Percentiles rank a stretch among this genome's conserved stretches.
Evolutionary conservation across 1,140 invertebrate genomes (phyloP).

Genomic region (Periplaneta americana): DNA sequence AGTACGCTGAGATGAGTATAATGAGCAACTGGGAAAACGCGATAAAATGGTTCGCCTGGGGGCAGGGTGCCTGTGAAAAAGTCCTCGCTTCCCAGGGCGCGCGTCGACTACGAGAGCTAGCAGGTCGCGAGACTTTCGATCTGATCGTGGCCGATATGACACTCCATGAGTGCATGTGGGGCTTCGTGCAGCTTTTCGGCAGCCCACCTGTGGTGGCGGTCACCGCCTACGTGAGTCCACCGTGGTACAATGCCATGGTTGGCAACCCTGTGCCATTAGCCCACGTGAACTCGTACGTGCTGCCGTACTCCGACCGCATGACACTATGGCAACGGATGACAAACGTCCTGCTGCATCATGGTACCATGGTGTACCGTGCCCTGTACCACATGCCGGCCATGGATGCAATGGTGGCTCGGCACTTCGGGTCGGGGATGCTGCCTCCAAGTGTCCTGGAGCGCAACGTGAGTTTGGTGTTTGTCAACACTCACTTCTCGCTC

Average conservation of each 20-base stretch:
- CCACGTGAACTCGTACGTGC: neutral
- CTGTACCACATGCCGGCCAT: slow-evolving; percentile 33
- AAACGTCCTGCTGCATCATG: neutral
- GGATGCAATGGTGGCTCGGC: slow-evolving; percentile 40
- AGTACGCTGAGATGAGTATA: neutral
- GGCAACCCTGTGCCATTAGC: neutral
- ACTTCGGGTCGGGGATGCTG: slow-evolving; percentile 15
- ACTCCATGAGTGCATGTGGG: neutral
- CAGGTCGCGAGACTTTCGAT: neutral
- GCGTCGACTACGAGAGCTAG: neutral
- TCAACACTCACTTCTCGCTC: slow-evolving; percentile 54
- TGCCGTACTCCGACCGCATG: neutral
- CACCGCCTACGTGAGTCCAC: slow-evolving; percentile 1
- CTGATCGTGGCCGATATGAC: slow-evolving; percentile 3
- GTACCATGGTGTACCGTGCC: neutral
- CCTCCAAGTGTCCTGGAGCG: slow-evolving; percentile 21
- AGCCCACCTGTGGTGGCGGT: slow-evolving; percentile 8
- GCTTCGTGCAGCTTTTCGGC: neutral
- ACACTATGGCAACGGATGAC: neutral
- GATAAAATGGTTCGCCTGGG: neutral
- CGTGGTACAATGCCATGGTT: neutral
- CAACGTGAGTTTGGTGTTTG: slow-evolving; percentile 51
- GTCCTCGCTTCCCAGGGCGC: neutral
- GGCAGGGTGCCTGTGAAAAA: neutral
- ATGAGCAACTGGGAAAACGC: neutral